Conservation (phyloP, 2,797 vertebrate genomes). For the Lutjanus argentimaculatus region DNA sequence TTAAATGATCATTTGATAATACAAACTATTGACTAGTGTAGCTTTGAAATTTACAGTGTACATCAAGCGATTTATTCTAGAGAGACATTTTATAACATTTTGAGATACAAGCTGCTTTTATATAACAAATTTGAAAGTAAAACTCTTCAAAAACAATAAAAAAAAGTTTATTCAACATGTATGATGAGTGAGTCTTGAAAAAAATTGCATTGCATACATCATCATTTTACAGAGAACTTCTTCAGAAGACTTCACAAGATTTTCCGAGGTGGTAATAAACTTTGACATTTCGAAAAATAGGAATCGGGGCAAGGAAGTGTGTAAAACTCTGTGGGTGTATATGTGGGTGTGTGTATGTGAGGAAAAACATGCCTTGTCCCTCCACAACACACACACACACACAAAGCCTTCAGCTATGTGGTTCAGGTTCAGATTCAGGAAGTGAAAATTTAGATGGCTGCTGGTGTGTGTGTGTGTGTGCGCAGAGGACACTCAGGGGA, state of each 20-base stretch:
- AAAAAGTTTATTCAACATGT: conserved; percentile 58
- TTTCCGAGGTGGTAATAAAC: conserved; percentile 70
- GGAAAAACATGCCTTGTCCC: conserved; percentile 13
- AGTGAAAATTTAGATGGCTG: conserved; percentile 81
- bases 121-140: not conserved
- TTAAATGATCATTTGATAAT: not conserved
- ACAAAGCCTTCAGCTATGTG: conserved; percentile 75
- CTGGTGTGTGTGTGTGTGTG: conserved; percentile 35
- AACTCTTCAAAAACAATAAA: conserved; percentile 37
- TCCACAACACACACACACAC: not conserved
- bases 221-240: conserved; percentile 67
- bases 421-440: conserved; percentile 84
- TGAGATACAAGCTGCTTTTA: not conserved
- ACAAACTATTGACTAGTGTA: not conserved
- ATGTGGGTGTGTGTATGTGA: conserved; percentile 34
- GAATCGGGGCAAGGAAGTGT: conserved; percentile 70
- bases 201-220: conserved; percentile 56
- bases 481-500: conserved; percentile 42
- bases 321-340: conserved; percentile 29
- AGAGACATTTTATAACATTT: not conserved
- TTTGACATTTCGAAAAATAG: conserved; percentile 71
- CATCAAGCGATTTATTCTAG: not conserved
- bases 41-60: not conserved
- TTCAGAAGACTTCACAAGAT: conserved; percentile 67
- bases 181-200: conserved; percentile 50